Evolutionary conservation across 2,797 vertebrate genomes (phyloP), one percentile per base, ranked within the genome.

Genomic region (Paramormyrops hopkinsi): DNA sequence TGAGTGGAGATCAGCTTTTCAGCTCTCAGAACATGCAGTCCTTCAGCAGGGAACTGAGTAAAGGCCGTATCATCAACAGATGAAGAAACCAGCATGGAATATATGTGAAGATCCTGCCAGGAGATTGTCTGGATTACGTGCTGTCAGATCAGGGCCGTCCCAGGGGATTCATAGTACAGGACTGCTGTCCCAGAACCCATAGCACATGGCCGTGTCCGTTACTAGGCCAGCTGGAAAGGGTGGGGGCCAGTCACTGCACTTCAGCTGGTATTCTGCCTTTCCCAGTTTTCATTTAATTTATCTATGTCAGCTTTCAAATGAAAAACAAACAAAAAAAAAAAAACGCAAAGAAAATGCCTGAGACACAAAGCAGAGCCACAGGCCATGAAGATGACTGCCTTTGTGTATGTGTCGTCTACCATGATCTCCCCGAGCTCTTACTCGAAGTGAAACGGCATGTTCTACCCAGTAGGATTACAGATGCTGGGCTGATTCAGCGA

Each of bases 391-490:
- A 62, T 65, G 79, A 48, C 37, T 41, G 54, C 11, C 2, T 89
- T 54, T 73, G 62, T 82, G 50, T 37, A 29, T 79, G 85, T 29
- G 87, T 69, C 83, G 84, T 84, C 37, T 14, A 17, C 83, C 88
- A 84, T 90, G 89, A 91, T 88, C 88, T 65, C 84, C 56, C 17
- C 4, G 37, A 44, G 53, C 79, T 88, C 91, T 89, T 88, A 89
- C 83, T 91, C 88, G 65, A 41, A 90, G 59, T 54, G 48, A 88
- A 41, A 25, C 53, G 89, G 76, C 90, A 84, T 88, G 89, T 90
- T 85, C 90, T 76, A 89, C 51, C 88, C 37, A 53, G 83, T 85
- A 50, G 6, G 11, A 12, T 33, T 85, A 53, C 83, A 41, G 19
- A 85, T 41, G 44, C 88, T 89, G 85, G 62, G 73, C 8, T 17